phyloP scores from a whole-genome alignment of 2,113 vertebrate genomes.

The Loxodonta africana region DNA sequence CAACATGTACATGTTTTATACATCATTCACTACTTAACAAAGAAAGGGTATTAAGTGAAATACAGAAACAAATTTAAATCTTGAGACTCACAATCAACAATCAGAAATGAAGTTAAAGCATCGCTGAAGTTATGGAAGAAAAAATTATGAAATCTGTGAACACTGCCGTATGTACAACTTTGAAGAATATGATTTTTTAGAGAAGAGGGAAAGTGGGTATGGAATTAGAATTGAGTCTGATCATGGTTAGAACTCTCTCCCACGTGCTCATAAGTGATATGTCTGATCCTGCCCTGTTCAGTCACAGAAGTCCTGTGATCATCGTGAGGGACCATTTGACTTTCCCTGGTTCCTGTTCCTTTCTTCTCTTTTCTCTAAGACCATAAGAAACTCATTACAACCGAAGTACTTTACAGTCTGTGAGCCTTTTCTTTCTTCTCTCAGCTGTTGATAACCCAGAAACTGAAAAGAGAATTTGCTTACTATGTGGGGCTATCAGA shows the following conservation, averaged over 20 bases:
- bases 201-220: neutral
- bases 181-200: neutral
- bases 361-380: neutral
- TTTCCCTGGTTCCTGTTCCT: neutral
- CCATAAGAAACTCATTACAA: neutral
- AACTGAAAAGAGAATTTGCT: fast-evolving
- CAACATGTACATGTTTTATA: neutral
- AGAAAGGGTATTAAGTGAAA: neutral
- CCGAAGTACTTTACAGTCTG: neutral
- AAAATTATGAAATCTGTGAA: neutral
- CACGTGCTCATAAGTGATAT: neutral
- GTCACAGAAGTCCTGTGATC: neutral
- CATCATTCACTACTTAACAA: neutral
- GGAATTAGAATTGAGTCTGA: neutral
- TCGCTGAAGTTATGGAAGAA: neutral
- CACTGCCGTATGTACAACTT: neutral
- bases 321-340: neutral
- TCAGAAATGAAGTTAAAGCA: slow-evolving; percentile 2
- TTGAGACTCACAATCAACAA: neutral
- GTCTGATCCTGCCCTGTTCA: neutral
- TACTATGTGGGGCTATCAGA: slow-evolving; percentile 66
- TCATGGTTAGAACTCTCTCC: neutral
- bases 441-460: slow-evolving; percentile 66
- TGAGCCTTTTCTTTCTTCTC: neutral
- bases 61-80: neutral